Base-by-base conservation (phyloP, 2,888 invertebrate species). In the Oxytorus armatus region DNA sequence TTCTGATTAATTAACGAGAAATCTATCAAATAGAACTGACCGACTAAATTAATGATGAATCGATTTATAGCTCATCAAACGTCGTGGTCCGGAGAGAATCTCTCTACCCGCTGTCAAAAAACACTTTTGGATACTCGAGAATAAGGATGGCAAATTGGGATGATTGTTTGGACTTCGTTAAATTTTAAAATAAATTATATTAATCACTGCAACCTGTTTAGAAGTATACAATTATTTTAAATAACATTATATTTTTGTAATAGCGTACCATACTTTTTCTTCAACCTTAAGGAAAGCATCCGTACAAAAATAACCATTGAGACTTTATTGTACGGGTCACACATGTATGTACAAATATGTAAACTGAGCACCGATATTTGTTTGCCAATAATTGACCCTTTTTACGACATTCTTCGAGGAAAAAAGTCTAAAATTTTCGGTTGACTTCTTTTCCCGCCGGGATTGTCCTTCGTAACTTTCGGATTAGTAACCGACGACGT, bases 121-220 rank as follows among this genome's bases (percentile, higher is more conserved):
- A 55, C 85, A 85, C 53, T 77, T 36, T 29, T 85, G 85, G 85
- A 81, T 85, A 23, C 47, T 83, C 18, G 77, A 82, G 59, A 70
- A 85, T 55, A 85, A 84, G 63, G 82, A 83, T 29, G 72, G 14
- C 14, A 59, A 59, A 47, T 65, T n/a, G n/a, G 14, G 59, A 14
- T 14, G 21, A 3, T 14, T 36, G 11, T 23, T 8, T 0, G 23
- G 2, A 47, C 16, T 16, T 47, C 21, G 4, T 36, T 10, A 16
- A 23, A 11, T 47, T 63, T 14, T 16, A 25, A 8, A 3, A 25
- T 14, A 10, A 63, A 25, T 61, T 42, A 1, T 14, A 59, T 2
- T 3, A 29, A 29, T 29, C 29, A 29, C 2, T 29, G 29, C 3
- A 29, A 29, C 29, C 5, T 29, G 29, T 29, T 5, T 29, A 3